Evolutionary conservation across 2,888 invertebrate genomes (phyloP), one percentile per base, ranked within the genome.

Genomic region (Sylvicola fuscatus): DNA sequence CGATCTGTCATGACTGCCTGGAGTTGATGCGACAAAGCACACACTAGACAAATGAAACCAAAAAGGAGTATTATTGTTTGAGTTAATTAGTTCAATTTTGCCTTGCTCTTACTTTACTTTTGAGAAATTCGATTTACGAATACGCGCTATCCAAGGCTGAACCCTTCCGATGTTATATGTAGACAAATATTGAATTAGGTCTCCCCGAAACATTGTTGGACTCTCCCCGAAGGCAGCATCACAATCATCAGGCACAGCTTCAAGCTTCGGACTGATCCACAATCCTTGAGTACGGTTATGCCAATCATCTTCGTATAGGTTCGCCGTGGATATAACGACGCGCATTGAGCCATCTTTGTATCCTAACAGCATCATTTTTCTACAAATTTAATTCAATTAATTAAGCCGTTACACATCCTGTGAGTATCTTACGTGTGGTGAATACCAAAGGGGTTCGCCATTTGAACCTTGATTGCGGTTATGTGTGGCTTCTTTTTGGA

Each of bases 261-360:
- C 74, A 45, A 89, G 76, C 26, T 65, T 52, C 0, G 89, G 89
- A 50, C 90, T 87, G 21, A 93, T 65, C 93, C 93, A 93, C 8
- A 92, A 57, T 71, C 90, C 90, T 57, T 97, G 93, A 1, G 90
- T 87, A 45, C 90, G 73, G 53, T 92, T 82, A 47, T 81, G 73
- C 95, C 95, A 97, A 56, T 97, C 95, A 42, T 80, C 77, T 15
- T 74, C 65, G 44, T 92, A 81, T 3, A 95, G 62, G 61, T 97
- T 97, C 0, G 93, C 89, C 0, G 93, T 93, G 1, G 83, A 84
- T 26, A 95, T 70, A 1, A 90, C 76, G 5, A 95, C 72, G 10
- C 92, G 63, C 36, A 93, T 58, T 0, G 84, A 82, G 0, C 74
- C 68, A 46, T 89, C 78, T 40, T 68, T 75, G 48, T 92, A 92